Evolutionary conservation across 2,888 invertebrate species (phyloP).

Genomic region (Cenopis cana): DNA sequence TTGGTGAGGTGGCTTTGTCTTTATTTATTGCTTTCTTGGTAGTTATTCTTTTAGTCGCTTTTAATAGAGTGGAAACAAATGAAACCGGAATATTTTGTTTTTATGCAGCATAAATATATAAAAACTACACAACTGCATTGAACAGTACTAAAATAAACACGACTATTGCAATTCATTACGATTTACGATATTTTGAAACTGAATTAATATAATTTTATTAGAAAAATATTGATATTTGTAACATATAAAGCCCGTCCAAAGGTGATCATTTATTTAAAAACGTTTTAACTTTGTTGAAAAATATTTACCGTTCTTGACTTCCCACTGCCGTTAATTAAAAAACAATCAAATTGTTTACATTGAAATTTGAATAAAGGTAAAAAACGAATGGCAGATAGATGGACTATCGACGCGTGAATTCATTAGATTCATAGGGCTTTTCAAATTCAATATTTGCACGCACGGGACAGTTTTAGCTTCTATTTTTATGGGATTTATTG

Average conservation of each 20-base stretch:
- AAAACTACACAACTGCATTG: too few relatives aligned
- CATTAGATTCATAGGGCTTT: neutral
- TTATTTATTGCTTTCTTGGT: neutral
- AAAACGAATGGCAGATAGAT: neutral
- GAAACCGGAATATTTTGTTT: neutral
- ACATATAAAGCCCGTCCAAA: neutral
- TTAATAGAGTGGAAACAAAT: neutral
- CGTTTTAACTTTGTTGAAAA: neutral
- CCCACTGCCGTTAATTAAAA: constrained; percentile 4
- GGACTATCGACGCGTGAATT: neutral
- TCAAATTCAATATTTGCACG: constrained; percentile 14
- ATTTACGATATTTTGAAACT: too few relatives aligned
- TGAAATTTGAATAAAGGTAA: neutral
- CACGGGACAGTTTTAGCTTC: constrained; percentile 6
- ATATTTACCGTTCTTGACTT: neutral
- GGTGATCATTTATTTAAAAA: neutral
- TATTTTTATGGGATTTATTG: too few relatives aligned
- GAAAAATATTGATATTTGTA: neutral
- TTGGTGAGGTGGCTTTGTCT: constrained; percentile 10
- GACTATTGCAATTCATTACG: too few relatives aligned
- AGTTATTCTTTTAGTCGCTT: neutral
- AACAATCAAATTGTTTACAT: constrained; percentile 10
- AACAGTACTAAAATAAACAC: too few relatives aligned
- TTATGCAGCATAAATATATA: neutral
- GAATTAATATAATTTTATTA: neutral